These are phyloP conservation scores for Copidosoma floridanum DNA, from an alignment of 1,140 invertebrate species.

Conservation along the genomic window DNA sequence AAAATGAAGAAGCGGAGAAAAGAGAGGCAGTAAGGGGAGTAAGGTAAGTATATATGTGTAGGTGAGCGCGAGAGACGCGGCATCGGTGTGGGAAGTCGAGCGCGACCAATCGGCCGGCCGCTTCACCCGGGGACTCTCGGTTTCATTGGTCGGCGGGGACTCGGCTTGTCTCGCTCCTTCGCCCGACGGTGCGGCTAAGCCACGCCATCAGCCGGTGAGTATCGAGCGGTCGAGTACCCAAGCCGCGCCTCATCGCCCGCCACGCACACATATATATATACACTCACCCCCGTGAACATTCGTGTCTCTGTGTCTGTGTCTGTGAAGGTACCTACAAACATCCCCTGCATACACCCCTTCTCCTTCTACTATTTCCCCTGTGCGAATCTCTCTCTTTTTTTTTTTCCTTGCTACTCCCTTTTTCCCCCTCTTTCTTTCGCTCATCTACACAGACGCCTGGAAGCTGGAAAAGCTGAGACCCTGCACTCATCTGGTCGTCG, in stretches of 20 bases:
- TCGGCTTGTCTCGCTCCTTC: neutral
- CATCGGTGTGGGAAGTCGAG: slow-evolving; percentile 33
- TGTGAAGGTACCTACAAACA: no score
- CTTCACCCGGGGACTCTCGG: slow-evolving; percentile 42
- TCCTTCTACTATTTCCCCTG: no score
- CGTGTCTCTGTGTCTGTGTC: no score
- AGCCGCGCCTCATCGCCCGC: neutral
- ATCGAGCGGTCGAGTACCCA: slow-evolving; percentile 55
- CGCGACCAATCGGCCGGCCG: slow-evolving; percentile 47
- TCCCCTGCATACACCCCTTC: no score
- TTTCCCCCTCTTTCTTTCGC: neutral
- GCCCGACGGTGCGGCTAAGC: neutral
- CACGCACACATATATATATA: neutral
- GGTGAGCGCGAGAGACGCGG: neutral
- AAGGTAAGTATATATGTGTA: neutral
- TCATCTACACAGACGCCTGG: no score
- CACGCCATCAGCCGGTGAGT: slow-evolving; percentile 31
- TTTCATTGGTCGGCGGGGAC: slow-evolving; percentile 42
- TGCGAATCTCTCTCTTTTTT: neutral
- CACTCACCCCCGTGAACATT: neutral
- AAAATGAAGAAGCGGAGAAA: slow-evolving; percentile 5
- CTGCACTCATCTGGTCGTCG: no score
- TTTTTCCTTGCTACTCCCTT: neutral
- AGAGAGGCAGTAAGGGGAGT: neutral
- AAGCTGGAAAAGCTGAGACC: no score